Evolutionary conservation across 2,888 invertebrate genomes (phyloP), one percentile per base, ranked within the genome.

Genomic region (Drosophila formosana): DNA sequence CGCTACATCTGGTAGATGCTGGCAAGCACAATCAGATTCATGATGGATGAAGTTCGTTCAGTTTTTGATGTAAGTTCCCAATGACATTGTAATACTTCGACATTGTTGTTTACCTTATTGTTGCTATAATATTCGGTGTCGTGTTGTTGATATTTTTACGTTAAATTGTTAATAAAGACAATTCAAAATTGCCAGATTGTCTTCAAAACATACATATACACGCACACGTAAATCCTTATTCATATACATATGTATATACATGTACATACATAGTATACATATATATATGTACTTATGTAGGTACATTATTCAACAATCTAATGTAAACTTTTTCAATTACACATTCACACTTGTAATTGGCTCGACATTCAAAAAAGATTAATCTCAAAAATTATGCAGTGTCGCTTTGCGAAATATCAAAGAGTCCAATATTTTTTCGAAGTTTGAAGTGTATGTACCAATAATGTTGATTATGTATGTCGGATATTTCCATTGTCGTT

Each of bases 101-200:
- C 57, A 49, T 49, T 46, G 43, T 39, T 67, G 26, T 50, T 63
- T 43, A 30, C 26, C 18, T 66, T 50, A 63, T 68, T 66, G 49
- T 45, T 52, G 63, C 62, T 63, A 67, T 30, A 34, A 47, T 49
- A 30, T 51, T 50, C 18, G 61, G 60, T 77, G 66, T 79, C 52
- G 62, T 69, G 65, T 64, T 51, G 57, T 66, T 68, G 66, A 84
- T 66, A 75, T 71, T 65, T 78, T 80, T 72, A 66, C 67, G 67
- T 80, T 64, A 66, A 76, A 72, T 69, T 75, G 75, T 68, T 78
- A 80, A 73, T 79, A 55, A 72, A 63, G 67, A 70, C 78, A 78
- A 72, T 68, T 82, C 67, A 75, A 72, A 70, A 68, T 72, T 79
- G 57, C 49, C 49, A 61, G 63, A 72, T 67, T 61, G 52, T 70